A percentile compares a stretch with the other conserved stretches of the same genome.
These are phyloP conservation scores for Prochilodus magdalenae DNA, from an alignment of 2,113 vertebrate genomes.

Conservation along the genomic window DNA sequence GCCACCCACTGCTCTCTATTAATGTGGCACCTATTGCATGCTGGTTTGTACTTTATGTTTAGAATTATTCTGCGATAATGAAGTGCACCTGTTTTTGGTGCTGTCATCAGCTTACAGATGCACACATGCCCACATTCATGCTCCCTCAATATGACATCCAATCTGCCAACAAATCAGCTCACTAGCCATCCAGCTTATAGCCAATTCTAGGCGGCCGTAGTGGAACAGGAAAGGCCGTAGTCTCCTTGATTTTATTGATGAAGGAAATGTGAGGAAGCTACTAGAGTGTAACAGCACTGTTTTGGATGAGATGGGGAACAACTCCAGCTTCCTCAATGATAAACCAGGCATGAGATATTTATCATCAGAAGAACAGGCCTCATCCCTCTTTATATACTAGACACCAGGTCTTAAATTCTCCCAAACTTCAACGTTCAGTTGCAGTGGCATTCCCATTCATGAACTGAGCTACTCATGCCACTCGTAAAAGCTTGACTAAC, in stretches of 20 bases:
- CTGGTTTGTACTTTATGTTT: conserved; percentile 33
- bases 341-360: neutral
- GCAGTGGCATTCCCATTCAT: neutral
- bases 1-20: neutral
- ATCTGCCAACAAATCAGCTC: conserved; percentile 36
- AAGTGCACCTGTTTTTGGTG: conserved; percentile 31
- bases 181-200: neutral
- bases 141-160: conserved; percentile 27
- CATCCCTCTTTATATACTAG: conserved; percentile 2
- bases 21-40: conserved; percentile 26
- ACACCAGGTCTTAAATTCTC: neutral
- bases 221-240: neutral
- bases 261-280: conserved; percentile 2
- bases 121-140: neutral
- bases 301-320: conserved; percentile 12
- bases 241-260: neutral
- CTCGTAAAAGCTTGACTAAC: neutral
- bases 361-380: conserved; percentile 13
- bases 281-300: neutral
- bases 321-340: neutral
- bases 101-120: conserved; percentile 16
- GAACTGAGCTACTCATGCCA: neutral
- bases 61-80: conserved; percentile 46
- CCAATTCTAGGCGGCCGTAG: neutral
- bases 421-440: neutral